phyloP scores from a whole-genome alignment of 2,888 invertebrate genomes.

The Helobdella robusta region DNA sequence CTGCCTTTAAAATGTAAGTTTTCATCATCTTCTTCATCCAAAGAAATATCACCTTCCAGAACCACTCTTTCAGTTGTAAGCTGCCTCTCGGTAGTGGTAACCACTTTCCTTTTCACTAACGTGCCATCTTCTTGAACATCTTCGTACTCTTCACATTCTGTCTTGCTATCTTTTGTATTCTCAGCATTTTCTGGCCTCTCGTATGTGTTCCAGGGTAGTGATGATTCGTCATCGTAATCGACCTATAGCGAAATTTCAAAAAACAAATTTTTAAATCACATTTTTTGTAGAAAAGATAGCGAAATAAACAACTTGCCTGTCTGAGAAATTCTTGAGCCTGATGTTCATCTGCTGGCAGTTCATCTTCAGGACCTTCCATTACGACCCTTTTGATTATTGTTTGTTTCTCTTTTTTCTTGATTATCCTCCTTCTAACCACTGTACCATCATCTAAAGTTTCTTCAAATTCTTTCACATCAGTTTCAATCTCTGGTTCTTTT shows the following conservation, averaged over 20 bases:
- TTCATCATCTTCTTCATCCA: slow-evolving; percentile 21
- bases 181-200: slow-evolving; percentile 7
- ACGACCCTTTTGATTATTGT: slow-evolving; percentile 37
- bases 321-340: slow-evolving; percentile 30
- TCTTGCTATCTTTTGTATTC: slow-evolving; percentile 26
- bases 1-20: too few species aligned
- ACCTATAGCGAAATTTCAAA: slow-evolving; percentile 27
- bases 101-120: slow-evolving; percentile 32
- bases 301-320: background rate
- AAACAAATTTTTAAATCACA: background rate
- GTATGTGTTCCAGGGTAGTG: background rate
- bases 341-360: slow-evolving; percentile 32
- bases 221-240: slow-evolving; percentile 18
- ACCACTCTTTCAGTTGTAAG: slow-evolving; percentile 33
- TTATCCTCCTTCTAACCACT: slow-evolving; percentile 38
- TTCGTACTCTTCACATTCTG: slow-evolving; percentile 34
- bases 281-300: background rate
- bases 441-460: slow-evolving; percentile 37
- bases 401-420: slow-evolving; percentile 40
- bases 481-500: slow-evolving; percentile 35
- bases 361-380: slow-evolving; percentile 37
- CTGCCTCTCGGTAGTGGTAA: slow-evolving; percentile 35
- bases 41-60: slow-evolving; percentile 31
- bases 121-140: slow-evolving; percentile 36
- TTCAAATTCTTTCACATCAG: slow-evolving; percentile 37